phyloP scores from a whole-genome alignment of 2,888 invertebrate genomes.

The Atrina japonica region DNA sequence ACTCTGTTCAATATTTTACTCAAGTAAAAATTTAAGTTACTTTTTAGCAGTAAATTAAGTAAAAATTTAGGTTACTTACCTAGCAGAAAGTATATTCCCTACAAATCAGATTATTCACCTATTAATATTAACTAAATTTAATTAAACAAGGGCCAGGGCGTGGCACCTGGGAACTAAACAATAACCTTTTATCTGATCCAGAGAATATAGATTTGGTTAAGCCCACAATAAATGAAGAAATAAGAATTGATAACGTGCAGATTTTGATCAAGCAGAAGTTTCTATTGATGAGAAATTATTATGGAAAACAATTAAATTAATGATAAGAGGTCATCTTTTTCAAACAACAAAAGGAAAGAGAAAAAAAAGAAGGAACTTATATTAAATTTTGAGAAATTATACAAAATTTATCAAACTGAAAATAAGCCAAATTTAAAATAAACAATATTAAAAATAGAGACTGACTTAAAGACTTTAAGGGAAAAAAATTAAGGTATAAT shows the following conservation, averaged over 20 bases:
- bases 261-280: background rate
- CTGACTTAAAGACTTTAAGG: background rate
- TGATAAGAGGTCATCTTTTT: conserved; percentile 14
- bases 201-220: conserved; percentile 11
- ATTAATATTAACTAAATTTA: conserved; percentile 10
- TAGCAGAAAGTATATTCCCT: no score
- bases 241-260: background rate
- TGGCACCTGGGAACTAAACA: conserved; percentile 20
- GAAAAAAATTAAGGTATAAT: no score
- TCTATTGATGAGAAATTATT: conserved; percentile 14
- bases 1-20: no score
- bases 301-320: conserved; percentile 26
- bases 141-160: conserved; percentile 10
- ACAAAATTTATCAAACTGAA: conserved; percentile 11
- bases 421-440: conserved; percentile 1
- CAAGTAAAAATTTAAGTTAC: no score
- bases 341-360: conserved; percentile 1
- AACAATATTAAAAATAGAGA: background rate
- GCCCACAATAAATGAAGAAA: conserved; percentile 10
- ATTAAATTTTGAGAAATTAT: background rate
- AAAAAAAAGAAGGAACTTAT: conserved; percentile 1
- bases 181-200: conserved; percentile 20
- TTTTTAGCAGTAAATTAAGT: no score
- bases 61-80: no score
- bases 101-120: conserved; percentile 24